Evolutionary conservation across 1,140 invertebrate species (phyloP), one percentile per base, ranked within the genome.

Genomic region (Cotesia vestalis): DNA sequence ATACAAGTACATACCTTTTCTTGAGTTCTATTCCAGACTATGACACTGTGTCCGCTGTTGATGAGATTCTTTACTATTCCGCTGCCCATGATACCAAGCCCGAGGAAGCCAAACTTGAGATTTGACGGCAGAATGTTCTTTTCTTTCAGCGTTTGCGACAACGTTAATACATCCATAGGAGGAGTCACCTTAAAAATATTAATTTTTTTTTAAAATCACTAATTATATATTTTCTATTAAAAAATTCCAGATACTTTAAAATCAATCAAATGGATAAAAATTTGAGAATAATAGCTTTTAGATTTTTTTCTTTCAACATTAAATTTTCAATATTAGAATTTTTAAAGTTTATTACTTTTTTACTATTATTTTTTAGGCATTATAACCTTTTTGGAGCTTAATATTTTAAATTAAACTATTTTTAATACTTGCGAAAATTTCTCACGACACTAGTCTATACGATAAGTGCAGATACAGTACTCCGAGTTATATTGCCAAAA

Each of bases 61-160:
- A 98, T 91, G 17, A 99, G 88, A 85, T 98, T 98, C 88, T 96
- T 97, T 0, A 98, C 96, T 80, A 98, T 96, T 17, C 95, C 95
- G 57, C 93, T 92, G n/a, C 97, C 97, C 94, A 99, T 98, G 78
- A 96, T 96, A 53, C 97, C 96, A 6, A 98, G 89, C 0, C 97
- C 97, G 46, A 99, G 90, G 85, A 98, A 98, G 11, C 97, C 97
- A 82, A 98, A 97, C 79, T 93, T 96, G 81, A 95, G 90, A 69
- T 90, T 90, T 9, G 95, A 96, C 1, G 96, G 92, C 68, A 91
- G 90, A 72, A 98, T 96, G 73, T 96, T 94, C 82, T 96, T 96
- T 71, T 94, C 92, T 80, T 94, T 92, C 4, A 96, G 84, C 0
- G 93, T 92, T 77, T 95, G 91, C 0, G 94, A 93, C 1, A 95